Conservation (phyloP, 2,888 invertebrate genomes). For the Drosophila cracens region DNA sequence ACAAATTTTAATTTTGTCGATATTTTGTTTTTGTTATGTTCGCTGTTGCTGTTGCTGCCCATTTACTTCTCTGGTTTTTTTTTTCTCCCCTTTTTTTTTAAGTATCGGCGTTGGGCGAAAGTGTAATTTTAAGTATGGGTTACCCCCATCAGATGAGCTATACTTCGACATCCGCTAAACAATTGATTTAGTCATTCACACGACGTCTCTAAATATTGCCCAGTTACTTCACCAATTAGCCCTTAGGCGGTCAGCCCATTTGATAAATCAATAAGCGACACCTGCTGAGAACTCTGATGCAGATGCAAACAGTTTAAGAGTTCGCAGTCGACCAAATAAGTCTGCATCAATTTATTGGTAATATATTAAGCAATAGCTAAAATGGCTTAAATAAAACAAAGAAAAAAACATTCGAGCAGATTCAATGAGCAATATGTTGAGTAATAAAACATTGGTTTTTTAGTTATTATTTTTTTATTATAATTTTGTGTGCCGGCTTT, state of each 20-base stretch:
- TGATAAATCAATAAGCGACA: slow-evolving; percentile 5
- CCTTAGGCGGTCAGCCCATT: neutral
- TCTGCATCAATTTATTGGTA: neutral
- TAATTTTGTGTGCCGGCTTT: slow-evolving; percentile 25
- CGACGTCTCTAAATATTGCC: slow-evolving; percentile 21
- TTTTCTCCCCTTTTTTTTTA: neutral
- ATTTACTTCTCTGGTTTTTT: slow-evolving; percentile 1
- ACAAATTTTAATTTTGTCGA: slow-evolving; percentile 35
- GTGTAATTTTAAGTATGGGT: slow-evolving; percentile 27
- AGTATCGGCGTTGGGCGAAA: slow-evolving; percentile 6
- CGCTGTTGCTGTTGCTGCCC: slow-evolving; percentile 6
- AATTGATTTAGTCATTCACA: slow-evolving; percentile 39
- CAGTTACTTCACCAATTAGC: slow-evolving; percentile 12
- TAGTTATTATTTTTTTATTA: slow-evolving; percentile 32
- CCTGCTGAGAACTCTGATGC: neutral
- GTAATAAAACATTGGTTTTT: neutral
- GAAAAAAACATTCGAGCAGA: slow-evolving; percentile 1
- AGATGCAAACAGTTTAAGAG: neutral
- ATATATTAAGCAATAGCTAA: neutral
- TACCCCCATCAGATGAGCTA: slow-evolving; percentile 12
- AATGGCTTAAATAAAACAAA: neutral
- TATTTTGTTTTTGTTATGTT: slow-evolving; percentile 12
- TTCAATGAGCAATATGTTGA: neutral
- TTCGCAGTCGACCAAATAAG: neutral
- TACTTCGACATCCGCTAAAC: slow-evolving; percentile 11